Conservation (phyloP, 2,888 invertebrate genomes). For the Hydrotaea cyrtoneurina region DNA sequence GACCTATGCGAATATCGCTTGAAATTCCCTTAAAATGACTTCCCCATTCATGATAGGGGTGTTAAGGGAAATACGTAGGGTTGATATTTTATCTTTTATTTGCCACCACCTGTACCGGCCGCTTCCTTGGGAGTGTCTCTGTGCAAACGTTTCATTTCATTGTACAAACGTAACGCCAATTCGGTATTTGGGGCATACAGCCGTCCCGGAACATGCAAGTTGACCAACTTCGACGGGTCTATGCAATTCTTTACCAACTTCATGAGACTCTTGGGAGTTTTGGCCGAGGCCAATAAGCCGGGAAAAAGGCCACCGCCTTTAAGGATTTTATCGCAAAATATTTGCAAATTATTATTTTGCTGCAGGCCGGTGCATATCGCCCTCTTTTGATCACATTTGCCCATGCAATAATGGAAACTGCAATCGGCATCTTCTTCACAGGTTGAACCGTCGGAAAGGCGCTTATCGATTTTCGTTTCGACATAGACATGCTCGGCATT, state of each 20-base stretch:
- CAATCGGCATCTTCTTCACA: conserved; percentile 76
- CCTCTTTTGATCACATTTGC: conserved; percentile 75
- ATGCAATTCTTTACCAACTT: conserved; percentile 76
- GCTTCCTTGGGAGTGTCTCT: conserved; percentile 67
- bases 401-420: conserved; percentile 75
- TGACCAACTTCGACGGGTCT: conserved; percentile 73
- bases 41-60: too few relatives aligned
- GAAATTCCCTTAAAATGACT: too few relatives aligned
- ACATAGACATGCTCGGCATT: conserved; percentile 77
- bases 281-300: conserved; percentile 75
- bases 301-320: conserved; percentile 76
- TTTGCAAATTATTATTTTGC: conserved; percentile 79
- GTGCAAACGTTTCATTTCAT: conserved; percentile 77
- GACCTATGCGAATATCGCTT: too few relatives aligned
- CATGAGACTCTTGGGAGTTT: conserved; percentile 73
- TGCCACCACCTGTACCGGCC: not conserved
- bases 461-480: conserved; percentile 77
- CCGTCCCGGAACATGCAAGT: conserved; percentile 73
- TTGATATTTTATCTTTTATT: too few relatives aligned
- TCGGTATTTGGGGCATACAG: conserved; percentile 75
- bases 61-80: too few relatives aligned
- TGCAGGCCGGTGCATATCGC: conserved; percentile 76
- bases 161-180: conserved; percentile 76
- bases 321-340: conserved; percentile 77
- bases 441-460: conserved; percentile 74